phyloP scores from a whole-genome alignment of 2,113 vertebrate genomes.

The Brachionichthys hirsutus region DNA sequence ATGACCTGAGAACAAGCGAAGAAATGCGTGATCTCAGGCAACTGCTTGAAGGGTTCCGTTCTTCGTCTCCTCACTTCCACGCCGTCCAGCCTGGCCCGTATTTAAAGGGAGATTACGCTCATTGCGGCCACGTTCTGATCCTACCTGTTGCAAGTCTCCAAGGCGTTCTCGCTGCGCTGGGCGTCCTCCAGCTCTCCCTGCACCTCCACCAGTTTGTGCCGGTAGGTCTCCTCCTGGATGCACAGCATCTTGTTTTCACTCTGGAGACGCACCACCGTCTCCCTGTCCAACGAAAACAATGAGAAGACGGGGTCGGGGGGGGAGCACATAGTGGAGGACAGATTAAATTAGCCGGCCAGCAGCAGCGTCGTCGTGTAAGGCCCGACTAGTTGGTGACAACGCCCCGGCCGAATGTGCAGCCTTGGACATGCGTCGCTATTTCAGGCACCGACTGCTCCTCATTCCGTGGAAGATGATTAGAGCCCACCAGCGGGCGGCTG shows the following conservation, averaged over 20 bases:
- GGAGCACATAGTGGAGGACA: background rate
- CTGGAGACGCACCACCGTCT: conserved; percentile 84
- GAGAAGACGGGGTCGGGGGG: no score
- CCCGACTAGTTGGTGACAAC: conserved; percentile 8
- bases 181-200: conserved; percentile 84
- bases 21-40: no score
- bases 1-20: no score
- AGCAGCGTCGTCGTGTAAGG: background rate
- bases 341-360: conserved; percentile 2
- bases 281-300: conserved; percentile 68
- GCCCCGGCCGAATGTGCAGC: conserved; percentile 23
- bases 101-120: no score
- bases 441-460: background rate
- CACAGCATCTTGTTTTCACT: conserved; percentile 88
- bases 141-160: conserved; percentile 86
- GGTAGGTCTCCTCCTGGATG: conserved; percentile 82
- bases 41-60: no score
- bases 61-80: no score
- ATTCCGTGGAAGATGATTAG: background rate
- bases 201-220: conserved; percentile 76
- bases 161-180: conserved; percentile 79
- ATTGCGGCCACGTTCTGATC: background rate
- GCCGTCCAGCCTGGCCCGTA: no score
- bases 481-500: conserved; percentile 1
- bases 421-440: conserved; percentile 31